Evolutionary conservation across 2,888 invertebrate species (phyloP), one percentile per base, ranked within the genome.

Genomic region (Cinara cedri): DNA sequence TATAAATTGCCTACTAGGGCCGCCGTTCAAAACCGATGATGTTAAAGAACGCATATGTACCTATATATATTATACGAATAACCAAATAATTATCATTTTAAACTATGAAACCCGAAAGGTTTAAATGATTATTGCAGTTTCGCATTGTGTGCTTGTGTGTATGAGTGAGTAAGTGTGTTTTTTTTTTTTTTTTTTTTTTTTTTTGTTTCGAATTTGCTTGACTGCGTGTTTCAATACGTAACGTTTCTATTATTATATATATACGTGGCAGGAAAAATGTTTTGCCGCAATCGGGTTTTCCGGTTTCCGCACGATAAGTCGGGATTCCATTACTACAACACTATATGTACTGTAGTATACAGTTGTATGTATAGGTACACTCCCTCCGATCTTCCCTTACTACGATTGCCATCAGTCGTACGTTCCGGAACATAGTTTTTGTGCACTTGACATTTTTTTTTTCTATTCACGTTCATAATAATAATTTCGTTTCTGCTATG

Each of bases 291-390:
- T 76, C 66, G 46, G 44, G 46, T 57, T 76, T 76, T 66, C 76
- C 66, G 76, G 66, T 76, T 76, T 76, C 76, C 57, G 46, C 63
- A 74, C 63, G 24, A 75, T 66, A 75, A 66, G 65, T 54, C 44
- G 9, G 24, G 44, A 75, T 66, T 55, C 74, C 26, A 75, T 66
- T 75, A 46, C 66, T 34, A 34, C 34, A n/a, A n/a, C n/a, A n/a
- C n/a, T n/a, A n/a, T n/a, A n/a, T n/a, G n/a, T n/a, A n/a, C n/a
- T n/a, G n/a, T n/a, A n/a, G n/a, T n/a, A n/a, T n/a, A n/a, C n/a
- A n/a, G n/a, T n/a, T n/a, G n/a, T n/a, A n/a, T n/a, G n/a, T n/a
- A n/a, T n/a, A 6, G 3, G 34, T 6, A 34, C 34, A 6, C 34
- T 6, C 44, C 65, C 65, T 34, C 26, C 55, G 6, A 54, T 57